Evolutionary conservation across 2,113 vertebrate genomes (phyloP).

Genomic region (Himantopus leucocephalus): DNA sequence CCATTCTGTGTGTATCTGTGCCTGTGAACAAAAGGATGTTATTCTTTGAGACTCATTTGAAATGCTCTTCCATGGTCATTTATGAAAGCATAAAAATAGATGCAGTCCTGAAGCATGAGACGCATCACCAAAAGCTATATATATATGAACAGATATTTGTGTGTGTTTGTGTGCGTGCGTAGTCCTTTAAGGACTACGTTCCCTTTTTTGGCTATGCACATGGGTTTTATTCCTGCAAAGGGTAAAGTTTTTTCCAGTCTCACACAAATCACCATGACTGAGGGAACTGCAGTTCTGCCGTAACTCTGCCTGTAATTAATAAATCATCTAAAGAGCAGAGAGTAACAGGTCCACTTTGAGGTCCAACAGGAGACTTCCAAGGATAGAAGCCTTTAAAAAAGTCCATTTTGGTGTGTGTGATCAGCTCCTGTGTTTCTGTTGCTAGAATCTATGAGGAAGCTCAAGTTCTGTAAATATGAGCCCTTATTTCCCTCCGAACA

Average conservation of each 20-base stretch:
- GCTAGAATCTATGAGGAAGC: neutral
- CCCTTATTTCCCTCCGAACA: neutral
- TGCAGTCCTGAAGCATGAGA: constrained; percentile 9
- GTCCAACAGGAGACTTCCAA: constrained; percentile 42
- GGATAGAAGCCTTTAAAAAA: neutral
- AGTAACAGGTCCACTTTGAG: constrained; percentile 49
- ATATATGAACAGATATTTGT: neutral
- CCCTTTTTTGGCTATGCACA: neutral
- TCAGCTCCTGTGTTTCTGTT: neutral
- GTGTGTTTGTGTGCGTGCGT: neutral
- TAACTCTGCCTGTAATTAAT: constrained; percentile 58
- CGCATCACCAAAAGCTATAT: neutral
- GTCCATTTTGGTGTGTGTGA: neutral
- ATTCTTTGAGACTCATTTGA: constrained; percentile 17
- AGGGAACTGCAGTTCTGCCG: neutral
- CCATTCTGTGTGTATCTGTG: neutral
- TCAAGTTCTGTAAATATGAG: neutral
- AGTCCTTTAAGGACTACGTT: neutral
- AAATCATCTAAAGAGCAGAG: constrained; percentile 55
- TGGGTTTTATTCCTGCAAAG: constrained; percentile 18
- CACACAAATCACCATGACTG: constrained; percentile 16
- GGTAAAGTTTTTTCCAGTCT: neutral
- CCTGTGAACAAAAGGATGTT: constrained; percentile 48
- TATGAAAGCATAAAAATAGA: constrained; percentile 42
- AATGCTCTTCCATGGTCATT: constrained; percentile 57